Conservation (phyloP, 2,113 vertebrate species). For the Atlantisia rogersi region DNA sequence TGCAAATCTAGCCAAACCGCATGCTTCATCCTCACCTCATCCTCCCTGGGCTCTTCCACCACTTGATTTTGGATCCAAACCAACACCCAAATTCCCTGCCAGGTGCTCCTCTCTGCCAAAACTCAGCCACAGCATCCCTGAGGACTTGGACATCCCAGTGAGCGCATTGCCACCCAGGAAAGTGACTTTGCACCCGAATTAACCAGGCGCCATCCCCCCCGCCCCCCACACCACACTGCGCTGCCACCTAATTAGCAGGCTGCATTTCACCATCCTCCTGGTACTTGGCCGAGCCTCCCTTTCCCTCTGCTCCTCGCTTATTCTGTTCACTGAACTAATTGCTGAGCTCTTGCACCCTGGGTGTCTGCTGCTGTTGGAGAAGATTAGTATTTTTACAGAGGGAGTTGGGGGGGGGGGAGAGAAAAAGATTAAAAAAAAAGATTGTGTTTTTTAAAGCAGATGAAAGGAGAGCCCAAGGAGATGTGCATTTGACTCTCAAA, state of each 20-base stretch:
- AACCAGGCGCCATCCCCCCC: background rate
- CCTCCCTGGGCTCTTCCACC: background rate
- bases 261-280: background rate
- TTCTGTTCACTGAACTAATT: constrained; percentile 66
- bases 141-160: background rate
- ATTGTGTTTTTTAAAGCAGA: constrained; percentile 76
- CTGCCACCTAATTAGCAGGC: constrained; percentile 40
- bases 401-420: background rate
- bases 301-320: constrained; percentile 38
- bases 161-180: rapidly evolving
- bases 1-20: background rate
- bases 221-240: background rate
- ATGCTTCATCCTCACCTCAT: background rate
- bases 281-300: constrained; percentile 4
- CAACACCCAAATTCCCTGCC: background rate
- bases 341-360: constrained; percentile 52
- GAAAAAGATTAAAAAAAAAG: constrained; percentile 43
- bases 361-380: constrained; percentile 69
- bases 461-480: constrained; percentile 80
- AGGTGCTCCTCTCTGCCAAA: background rate
- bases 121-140: background rate
- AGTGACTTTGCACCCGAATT: background rate
- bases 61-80: background rate
- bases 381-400: constrained; percentile 73
- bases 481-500: constrained; percentile 78